Evolutionary conservation across 2,113 vertebrate species (phyloP).

Genomic region (Xenopus borealis): DNA sequence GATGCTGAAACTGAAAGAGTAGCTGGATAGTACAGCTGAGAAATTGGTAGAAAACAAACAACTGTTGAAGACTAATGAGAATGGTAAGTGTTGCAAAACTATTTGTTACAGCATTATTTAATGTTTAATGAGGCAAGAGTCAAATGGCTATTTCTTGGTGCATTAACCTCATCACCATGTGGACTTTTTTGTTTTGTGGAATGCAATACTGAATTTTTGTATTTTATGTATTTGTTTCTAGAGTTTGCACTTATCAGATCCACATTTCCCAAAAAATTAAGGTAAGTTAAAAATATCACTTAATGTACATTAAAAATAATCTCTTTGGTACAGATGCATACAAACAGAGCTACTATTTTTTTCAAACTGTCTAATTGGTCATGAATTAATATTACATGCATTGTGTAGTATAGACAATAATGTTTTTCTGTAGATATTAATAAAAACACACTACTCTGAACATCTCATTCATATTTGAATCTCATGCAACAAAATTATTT

Average conservation of each 20-base stretch:
- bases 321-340: neutral
- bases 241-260: no score
- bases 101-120: neutral
- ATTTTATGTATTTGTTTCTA: no score
- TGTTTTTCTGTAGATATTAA: no score
- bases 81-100: slow-evolving; percentile 37
- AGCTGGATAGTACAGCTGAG: slow-evolving; percentile 30
- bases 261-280: no score
- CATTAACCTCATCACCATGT: neutral
- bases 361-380: slow-evolving; percentile 2
- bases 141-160: neutral
- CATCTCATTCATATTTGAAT: no score
- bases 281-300: no score
- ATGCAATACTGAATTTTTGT: neutral
- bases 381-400: neutral
- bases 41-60: slow-evolving; percentile 46
- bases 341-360: neutral
- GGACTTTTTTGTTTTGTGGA: neutral
- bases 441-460: no score
- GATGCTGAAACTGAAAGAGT: slow-evolving; percentile 46
- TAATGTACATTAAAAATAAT: no score
- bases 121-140: slow-evolving; percentile 13
- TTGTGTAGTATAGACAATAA: no score
- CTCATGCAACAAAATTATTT: no score
- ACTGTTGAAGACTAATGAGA: slow-evolving; percentile 46